Conservation (phyloP, 1,140 invertebrate genomes). For the Micrasema minimum region DNA sequence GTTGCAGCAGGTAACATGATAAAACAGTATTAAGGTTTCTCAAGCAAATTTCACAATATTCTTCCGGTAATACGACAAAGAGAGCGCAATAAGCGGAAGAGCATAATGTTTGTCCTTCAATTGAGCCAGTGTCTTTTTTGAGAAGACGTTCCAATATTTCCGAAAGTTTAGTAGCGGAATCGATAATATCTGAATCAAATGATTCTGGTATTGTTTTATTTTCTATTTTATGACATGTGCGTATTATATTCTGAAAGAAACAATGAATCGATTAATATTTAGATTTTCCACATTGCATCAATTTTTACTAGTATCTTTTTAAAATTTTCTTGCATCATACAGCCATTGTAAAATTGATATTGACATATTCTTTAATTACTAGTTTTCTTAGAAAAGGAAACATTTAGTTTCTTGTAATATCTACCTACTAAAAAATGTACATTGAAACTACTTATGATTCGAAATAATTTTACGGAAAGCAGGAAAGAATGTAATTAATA, state of each 20-base stretch:
- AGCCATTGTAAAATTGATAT: too few species aligned
- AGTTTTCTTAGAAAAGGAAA: too few species aligned
- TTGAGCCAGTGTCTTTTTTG: neutral
- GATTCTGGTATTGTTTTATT: neutral
- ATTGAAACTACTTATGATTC: too few species aligned
- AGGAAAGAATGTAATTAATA: too few species aligned
- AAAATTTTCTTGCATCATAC: too few species aligned
- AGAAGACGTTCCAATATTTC: conserved; percentile 29
- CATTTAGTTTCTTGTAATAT: too few species aligned
- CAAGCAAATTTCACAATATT: conserved; percentile 41
- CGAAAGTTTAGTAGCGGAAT: conserved; percentile 23
- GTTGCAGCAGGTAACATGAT: conserved; percentile 36
- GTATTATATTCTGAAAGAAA: conserved; percentile 35
- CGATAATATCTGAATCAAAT: neutral
- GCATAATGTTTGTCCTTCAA: conserved; percentile 37
- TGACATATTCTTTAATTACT: too few species aligned
- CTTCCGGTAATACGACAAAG: conserved; percentile 23
- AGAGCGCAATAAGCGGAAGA: conserved; percentile 30
- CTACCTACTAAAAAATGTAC: too few species aligned
- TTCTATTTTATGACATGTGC: conserved; percentile 23
- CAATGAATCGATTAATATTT: too few species aligned
- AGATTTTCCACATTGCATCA: too few species aligned
- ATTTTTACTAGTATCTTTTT: too few species aligned
- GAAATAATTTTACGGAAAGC: too few species aligned
- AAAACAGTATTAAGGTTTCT: conserved; percentile 53